These are phyloP conservation scores for Enteromius argenteus DNA, from an alignment of 2,797 vertebrate species.

Conservation along the genomic window DNA sequence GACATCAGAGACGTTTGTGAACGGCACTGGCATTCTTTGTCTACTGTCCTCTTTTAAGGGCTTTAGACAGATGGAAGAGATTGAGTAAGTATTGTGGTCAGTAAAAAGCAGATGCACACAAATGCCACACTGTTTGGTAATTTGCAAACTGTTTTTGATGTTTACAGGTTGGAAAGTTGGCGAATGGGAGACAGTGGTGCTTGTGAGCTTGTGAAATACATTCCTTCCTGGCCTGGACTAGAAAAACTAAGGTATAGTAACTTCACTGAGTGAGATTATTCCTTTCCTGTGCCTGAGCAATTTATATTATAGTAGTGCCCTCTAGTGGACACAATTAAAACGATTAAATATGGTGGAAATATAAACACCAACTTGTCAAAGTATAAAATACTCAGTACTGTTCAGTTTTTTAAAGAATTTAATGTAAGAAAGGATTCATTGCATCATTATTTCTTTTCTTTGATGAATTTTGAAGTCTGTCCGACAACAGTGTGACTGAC, in stretches of 20 bases:
- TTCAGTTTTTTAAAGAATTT: neutral
- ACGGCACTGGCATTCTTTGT: slow-evolving; percentile 41
- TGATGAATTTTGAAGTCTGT: slow-evolving; percentile 74
- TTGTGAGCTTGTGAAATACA: slow-evolving; percentile 71
- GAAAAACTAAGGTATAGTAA: slow-evolving; percentile 79
- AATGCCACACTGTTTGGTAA: neutral
- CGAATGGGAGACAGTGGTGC: slow-evolving; percentile 77
- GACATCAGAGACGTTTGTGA: slow-evolving; percentile 40
- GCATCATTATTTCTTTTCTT: neutral
- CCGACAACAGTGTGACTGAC: slow-evolving; percentile 77
- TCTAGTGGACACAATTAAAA: slow-evolving; percentile 26
- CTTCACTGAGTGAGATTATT: neutral
- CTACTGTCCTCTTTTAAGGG: slow-evolving; percentile 73
- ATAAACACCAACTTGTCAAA: neutral
- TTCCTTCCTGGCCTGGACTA: slow-evolving; percentile 78
- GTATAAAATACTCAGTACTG: neutral
- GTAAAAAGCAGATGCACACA: neutral
- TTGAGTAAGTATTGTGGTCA: slow-evolving; percentile 75
- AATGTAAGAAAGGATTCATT: neutral
- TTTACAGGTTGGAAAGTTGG: slow-evolving; percentile 82
- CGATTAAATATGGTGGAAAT: neutral
- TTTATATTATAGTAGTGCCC: neutral
- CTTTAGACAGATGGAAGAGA: slow-evolving; percentile 74
- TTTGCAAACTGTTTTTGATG: neutral
- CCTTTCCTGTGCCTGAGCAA: neutral